These are phyloP conservation scores for Drosophila nr. perissopoda DNA, from an alignment of 2,888 invertebrate genomes.

Conservation along the genomic window DNA sequence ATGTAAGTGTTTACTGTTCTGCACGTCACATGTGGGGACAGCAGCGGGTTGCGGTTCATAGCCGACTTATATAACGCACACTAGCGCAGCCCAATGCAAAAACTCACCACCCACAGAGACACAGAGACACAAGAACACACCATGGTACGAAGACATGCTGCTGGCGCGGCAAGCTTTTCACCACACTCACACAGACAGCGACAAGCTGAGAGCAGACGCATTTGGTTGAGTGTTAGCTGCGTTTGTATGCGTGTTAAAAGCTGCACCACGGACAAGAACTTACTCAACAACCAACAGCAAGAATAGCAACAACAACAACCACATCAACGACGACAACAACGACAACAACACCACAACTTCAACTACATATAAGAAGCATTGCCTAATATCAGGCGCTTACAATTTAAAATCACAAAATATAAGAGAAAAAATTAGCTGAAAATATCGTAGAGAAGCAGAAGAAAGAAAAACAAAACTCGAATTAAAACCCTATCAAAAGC, in stretches of 20 bases:
- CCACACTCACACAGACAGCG: constrained; percentile 28
- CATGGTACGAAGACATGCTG: constrained; percentile 1
- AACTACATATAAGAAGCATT: constrained; percentile 36
- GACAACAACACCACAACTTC: neutral
- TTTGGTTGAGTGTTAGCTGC: constrained; percentile 67
- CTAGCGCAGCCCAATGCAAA: constrained; percentile 46
- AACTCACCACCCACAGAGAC: constrained; percentile 30
- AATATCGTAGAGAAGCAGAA: neutral
- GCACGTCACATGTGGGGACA: constrained; percentile 28
- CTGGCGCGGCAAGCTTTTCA: constrained; percentile 46
- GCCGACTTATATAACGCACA: constrained; percentile 73
- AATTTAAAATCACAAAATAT: neutral
- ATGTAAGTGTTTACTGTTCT: neutral
- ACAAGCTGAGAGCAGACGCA: constrained; percentile 2
- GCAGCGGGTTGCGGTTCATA: constrained; percentile 55
- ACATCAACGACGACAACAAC: neutral
- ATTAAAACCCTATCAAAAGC: constrained; percentile 2
- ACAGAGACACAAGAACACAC: constrained; percentile 17
- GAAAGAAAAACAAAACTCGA: neutral
- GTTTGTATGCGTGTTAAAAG: constrained; percentile 73
- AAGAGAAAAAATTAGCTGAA: neutral
- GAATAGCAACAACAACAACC: constrained; percentile 2
- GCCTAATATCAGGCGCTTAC: constrained; percentile 43
- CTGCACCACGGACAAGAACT: constrained; percentile 57
- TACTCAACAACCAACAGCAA: constrained; percentile 15